A percentile compares a stretch with the other conserved stretches of the same genome.
Evolutionary conservation across 2,113 vertebrate genomes (phyloP).

Genomic region (Forbesichthys papilliferus): DNA sequence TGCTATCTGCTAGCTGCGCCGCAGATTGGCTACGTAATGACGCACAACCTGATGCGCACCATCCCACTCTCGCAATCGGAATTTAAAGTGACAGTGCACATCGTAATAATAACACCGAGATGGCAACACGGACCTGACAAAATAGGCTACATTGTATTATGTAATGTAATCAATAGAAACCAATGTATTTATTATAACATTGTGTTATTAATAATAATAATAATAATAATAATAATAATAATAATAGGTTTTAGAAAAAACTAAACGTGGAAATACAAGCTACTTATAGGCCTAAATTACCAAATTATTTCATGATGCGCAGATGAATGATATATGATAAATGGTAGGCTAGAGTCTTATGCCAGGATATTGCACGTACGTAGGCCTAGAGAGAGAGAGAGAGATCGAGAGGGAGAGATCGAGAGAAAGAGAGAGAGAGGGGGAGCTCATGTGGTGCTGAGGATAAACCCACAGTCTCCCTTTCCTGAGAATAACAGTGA

Average conservation of each 20-base stretch:
- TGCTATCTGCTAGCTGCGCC: neutral
- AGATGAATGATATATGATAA: too few relatives aligned
- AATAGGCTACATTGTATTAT: too few relatives aligned
- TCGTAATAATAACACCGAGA: too few relatives aligned
- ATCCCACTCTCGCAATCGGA: too few relatives aligned
- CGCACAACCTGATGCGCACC: constrained; percentile 10
- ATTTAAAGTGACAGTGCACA: constrained; percentile 53
- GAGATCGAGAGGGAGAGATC: neutral
- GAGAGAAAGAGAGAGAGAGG: constrained; percentile 41
- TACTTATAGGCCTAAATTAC: neutral
- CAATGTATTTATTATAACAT: neutral
- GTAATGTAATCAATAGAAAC: too few relatives aligned
- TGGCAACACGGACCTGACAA: too few relatives aligned
- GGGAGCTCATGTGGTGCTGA: constrained; percentile 21
- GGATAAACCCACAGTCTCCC: constrained; percentile 26
- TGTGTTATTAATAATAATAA: neutral
- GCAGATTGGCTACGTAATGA: constrained; percentile 37
- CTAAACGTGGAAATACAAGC: neutral
- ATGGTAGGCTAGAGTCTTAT: too few relatives aligned
- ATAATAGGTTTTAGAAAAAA: neutral
- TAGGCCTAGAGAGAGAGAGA: neutral
- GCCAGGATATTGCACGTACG: too few relatives aligned
- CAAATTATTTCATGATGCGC: neutral
- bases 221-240: neutral
- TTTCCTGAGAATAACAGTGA: constrained; percentile 44